These are phyloP conservation scores for Protomyctophum bolini DNA, from an alignment of 2,113 vertebrate species.

Conservation along the genomic window DNA sequence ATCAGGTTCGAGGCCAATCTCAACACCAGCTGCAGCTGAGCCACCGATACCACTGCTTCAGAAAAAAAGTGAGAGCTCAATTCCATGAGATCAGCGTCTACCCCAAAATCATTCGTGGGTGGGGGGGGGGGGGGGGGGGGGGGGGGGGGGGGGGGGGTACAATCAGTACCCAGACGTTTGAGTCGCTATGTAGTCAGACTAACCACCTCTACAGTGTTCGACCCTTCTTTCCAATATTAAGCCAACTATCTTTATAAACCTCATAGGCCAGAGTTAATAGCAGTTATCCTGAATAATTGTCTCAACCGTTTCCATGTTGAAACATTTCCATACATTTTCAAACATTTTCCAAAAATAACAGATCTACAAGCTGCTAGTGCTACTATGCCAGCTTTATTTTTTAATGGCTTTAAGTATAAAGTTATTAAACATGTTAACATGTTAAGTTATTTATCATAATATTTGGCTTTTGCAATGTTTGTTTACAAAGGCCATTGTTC, in stretches of 20 bases:
- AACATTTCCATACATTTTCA: no score
- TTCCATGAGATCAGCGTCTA: constrained; percentile 66
- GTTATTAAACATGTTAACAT: no score
- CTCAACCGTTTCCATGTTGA: no score
- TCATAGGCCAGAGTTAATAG: no score
- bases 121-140: constrained; percentile 43
- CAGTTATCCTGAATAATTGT: no score
- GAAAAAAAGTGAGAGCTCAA: constrained; percentile 48
- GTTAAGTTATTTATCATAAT: no score
- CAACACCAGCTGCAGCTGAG: constrained; percentile 65
- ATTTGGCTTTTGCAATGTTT: no score
- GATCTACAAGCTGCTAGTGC: no score
- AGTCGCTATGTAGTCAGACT: constrained; percentile 17
- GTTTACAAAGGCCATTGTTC: no score
- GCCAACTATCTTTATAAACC: constrained; percentile 16
- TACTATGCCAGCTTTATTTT: no score
- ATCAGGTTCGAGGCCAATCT: constrained; percentile 59
- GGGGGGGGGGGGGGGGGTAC: constrained; percentile 34
- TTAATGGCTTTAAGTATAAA: no score
- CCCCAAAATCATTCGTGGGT: constrained; percentile 34
- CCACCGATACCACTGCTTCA: constrained; percentile 49
- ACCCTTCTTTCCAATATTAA: constrained; percentile 23
- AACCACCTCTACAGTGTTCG: constrained; percentile 22
- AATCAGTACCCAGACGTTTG: constrained; percentile 60
- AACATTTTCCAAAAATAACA: no score